Evolutionary conservation across 1,140 invertebrate genomes (phyloP), one percentile per base, ranked within the genome.

Genomic region (Heterodera carotae): DNA sequence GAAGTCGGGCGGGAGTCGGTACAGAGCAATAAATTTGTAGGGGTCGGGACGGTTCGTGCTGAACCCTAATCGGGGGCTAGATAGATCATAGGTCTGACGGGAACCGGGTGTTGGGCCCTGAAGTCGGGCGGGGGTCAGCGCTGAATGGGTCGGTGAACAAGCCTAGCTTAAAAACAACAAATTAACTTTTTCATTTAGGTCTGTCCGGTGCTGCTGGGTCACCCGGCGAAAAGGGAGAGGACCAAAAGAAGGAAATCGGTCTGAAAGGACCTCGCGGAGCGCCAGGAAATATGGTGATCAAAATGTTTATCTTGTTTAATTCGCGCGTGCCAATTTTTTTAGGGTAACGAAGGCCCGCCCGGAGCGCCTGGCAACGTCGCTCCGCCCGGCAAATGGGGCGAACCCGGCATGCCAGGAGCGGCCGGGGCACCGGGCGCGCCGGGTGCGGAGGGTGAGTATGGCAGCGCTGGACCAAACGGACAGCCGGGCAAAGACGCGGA

Each of bases 241-340:
- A 83, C 64, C 80, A 33, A 36, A 83, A 83, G 67, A 84, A 85
- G 39, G 79, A 83, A 22, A 78, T 85, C 25, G 70, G 75, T 0
- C 75, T 83, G 2, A 81, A 76, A 27, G 82, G 82, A 29, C 36
- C 59, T 18, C 81, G 83, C 15, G 82, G 82, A 39, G 6, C 25
- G 31, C 82, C 81, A 6, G 81, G 81, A 43, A 56, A 80, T 25
- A 73, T 73, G 53, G 29, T 43, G 33, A 3, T 29, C 2, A 31
- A 7, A 15, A 12, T 39, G 34, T 12, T 33, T 36, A 27, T 8
- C 8, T 12, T 6, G 27, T n/a, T 18, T 3, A 12, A 69, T 12
- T 27, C 15, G 1, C 12, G 5, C 48, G 12, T 2, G 33, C 7
- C 8, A 43, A 70, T 43, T 69, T 29, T 69, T 25, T 25, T 27